Base-by-base conservation (phyloP, 2,888 invertebrate genomes). In the Brenthis hecate region DNA sequence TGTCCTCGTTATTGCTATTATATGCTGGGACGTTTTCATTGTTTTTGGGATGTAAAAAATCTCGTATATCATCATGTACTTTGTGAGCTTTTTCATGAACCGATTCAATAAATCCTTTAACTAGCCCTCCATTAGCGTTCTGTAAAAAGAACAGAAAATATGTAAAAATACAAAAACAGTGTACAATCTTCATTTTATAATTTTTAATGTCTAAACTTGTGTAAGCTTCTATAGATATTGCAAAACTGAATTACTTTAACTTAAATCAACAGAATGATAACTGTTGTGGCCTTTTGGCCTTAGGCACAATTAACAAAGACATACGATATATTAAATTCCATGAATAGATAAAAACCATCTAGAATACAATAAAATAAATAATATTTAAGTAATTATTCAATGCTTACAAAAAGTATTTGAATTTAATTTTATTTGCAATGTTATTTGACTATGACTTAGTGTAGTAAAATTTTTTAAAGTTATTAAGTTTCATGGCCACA, bases 71-170 rank as follows among this genome's bases (percentile, higher is more conserved):
- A 50, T 81, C 73, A 48, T 72, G 77, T 11, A 79, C 74, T 68
- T 81, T 80, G 36, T 80, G 72, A 3, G 74, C 76, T 14, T 76
- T 69, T 16, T 83, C 72, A 23, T 78, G 78, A 58, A 86, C 60
- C 43, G 75, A 76, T 11, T 73, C 80, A 6, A 89, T 75, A 5
- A 89, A 66, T 50, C 76, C 73, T 47, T 74, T 74, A 0, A 83
- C 61, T 13, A 81, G 58, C 51, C 81, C 77, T 51, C 81, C 86
- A 68, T 79, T 74, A n/a, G 75, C 51, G 19, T 58, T 14, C 50
- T 65, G 60, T 14, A 66, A 53, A 56, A 68, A 50, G 13, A 72
- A 50, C n/a, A 72, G 13, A 8, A 68, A 55, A 28, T 56, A 36
- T 48, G 64, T 14, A 69, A 43, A 60, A 56, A 68, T 36, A 57